Evolutionary conservation across 1,140 invertebrate genomes (phyloP), one percentile per base, ranked within the genome.

Genomic region (Thaumatotibia leucotreta): DNA sequence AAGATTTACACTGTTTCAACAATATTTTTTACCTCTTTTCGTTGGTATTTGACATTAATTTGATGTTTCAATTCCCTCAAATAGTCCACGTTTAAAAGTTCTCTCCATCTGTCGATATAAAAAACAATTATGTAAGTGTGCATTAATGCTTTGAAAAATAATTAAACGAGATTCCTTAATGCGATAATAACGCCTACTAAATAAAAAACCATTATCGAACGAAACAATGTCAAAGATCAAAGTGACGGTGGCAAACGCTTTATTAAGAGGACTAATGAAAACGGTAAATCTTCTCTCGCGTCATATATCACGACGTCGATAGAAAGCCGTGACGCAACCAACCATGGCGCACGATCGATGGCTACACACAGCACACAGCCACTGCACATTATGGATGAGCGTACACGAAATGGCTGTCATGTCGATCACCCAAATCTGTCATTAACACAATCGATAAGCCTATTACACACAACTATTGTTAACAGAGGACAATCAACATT

Each of bases 31-130:
- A 90, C 88, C 79, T 90, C 79, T 61, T 80, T 79, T 54, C 80
- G 71, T 68, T 82, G 71, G 71, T 63, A 79, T 73, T 90, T 90
- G 4, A 84, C 79, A 66, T 75, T 75, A 63, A 90, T 87, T 68
- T 90, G 88, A 66, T 84, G 80, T 70, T 90, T 88, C 11, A 90
- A 66, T 29, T 86, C 79, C 61, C 73, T 78, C 54, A 90, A 76
- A 66, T 90, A 82, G 54, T 89, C 80, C 4, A 74, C 73, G 31
- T 86, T 77, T 10, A 83, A 50, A 14, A 83, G 66, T 72, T 90
- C 84, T 9, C 88, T 79, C 88, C 88, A 90, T 72, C 88, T 90
- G 64, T 23, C 70, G 82, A 61, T 45, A 62, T 49, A 65, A 1
- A 31, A 64, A 62, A 11, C 39, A 45, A 64, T 45, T 64, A 64